Conservation (phyloP, 2,113 vertebrate genomes). For the Anhinga anhinga region DNA sequence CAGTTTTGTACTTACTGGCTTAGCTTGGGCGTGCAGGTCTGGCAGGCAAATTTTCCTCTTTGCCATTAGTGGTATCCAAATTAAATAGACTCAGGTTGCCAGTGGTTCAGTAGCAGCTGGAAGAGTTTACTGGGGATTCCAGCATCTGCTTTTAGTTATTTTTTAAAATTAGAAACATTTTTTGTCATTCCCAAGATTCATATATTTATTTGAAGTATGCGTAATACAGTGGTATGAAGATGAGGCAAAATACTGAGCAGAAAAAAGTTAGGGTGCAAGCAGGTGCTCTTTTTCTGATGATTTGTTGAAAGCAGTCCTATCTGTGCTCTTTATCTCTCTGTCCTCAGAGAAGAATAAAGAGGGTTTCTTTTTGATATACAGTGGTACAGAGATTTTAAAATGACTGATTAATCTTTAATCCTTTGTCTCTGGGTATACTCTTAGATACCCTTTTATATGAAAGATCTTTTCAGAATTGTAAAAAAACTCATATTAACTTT, state of each 20-base stretch:
- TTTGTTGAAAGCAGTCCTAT: conserved; percentile 41
- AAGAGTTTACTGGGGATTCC: conserved; percentile 62
- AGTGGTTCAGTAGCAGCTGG: conserved; percentile 74
- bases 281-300: conserved; percentile 2
- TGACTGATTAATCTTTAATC: conserved; percentile 57
- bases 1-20: conserved; percentile 27
- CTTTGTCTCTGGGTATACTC: not conserved
- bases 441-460: conserved; percentile 29
- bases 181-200: conserved; percentile 41
- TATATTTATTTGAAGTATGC: conserved; percentile 35
- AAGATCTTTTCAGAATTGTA: conserved; percentile 23
- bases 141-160: conserved; percentile 72
- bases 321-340: conserved; percentile 23
- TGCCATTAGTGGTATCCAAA: conserved; percentile 66
- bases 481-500: conserved; percentile 31
- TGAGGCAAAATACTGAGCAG: not conserved
- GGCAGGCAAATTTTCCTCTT: conserved; percentile 61
- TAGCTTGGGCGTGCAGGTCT: conserved; percentile 35
- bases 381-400: conserved; percentile 38
- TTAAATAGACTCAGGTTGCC: conserved; percentile 69
- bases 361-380: conserved; percentile 20
- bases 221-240: not conserved
- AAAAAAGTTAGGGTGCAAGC: conserved; percentile 7
- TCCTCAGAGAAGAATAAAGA: conserved; percentile 32
- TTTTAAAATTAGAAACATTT: conserved; percentile 66